A percentile compares a stretch with the other conserved stretches of the same genome.
These are phyloP conservation scores for Tyrannus savana DNA, from an alignment of 2,113 vertebrate genomes.

Conservation along the genomic window DNA sequence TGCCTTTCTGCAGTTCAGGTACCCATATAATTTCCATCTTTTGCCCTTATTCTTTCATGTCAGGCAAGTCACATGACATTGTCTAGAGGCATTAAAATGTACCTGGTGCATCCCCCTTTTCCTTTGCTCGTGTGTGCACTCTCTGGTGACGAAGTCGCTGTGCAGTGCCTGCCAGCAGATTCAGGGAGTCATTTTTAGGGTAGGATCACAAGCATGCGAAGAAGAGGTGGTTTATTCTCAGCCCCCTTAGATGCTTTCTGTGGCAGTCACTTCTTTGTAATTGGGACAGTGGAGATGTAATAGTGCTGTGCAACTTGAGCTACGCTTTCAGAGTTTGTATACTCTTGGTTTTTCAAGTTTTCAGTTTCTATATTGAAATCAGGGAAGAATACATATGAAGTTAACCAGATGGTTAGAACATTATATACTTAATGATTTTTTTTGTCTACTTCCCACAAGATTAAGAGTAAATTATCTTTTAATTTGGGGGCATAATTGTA, in stretches of 20 bases:
- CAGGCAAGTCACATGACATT: neutral
- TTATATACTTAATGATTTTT: accelerated
- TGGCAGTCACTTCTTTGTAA: neutral
- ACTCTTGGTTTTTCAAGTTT: neutral
- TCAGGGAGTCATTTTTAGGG: neutral
- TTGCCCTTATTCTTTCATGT: neutral
- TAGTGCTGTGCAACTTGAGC: neutral
- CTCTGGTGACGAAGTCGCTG: neutral
- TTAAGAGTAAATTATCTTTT: neutral
- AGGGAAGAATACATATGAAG: neutral
- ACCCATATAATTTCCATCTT: neutral
- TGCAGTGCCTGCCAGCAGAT: neutral
- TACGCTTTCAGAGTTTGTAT: neutral
- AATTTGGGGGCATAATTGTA: neutral
- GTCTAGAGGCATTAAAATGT: neutral
- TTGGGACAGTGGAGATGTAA: neutral
- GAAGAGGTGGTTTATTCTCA: neutral
- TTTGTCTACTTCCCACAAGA: neutral
- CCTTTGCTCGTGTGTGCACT: neutral
- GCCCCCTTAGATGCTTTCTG: neutral
- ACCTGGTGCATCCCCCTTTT: neutral
- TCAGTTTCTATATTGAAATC: neutral
- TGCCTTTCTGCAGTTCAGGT: neutral
- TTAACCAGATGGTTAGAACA: neutral
- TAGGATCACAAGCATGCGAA: neutral